Base-by-base conservation (phyloP, 2,888 invertebrate species). In the Papilio protenor region DNA sequence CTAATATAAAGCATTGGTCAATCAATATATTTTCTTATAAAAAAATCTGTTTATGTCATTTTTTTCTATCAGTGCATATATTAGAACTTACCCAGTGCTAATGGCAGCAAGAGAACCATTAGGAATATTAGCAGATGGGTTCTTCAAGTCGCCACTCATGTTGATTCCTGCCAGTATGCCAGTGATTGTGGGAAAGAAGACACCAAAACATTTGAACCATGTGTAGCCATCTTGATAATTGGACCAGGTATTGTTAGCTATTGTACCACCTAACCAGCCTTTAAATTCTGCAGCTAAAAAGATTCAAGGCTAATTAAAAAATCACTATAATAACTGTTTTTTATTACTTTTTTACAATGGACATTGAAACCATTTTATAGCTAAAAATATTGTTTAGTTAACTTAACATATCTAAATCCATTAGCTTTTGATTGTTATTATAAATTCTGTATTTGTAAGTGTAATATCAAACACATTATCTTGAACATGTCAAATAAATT, bases 141-240 rank as follows among this genome's bases (percentile, higher is more conserved):
- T 97, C 83, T 97, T 96, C 77, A 99, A 95, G 91, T 99, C 99
- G 18, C 99, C 99, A 88, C 99, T 98, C 99, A 99, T 99, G 89
- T 99, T 99, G 84, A 99, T 99, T 52, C 99, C 99, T 10, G 99
- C 98, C 82, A 99, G 94, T 81, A 99, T 98, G 21, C 99, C 99
- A 71, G 99, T 99, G 45, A 99, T 98, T 0, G 99, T 99, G 18
- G 99, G 99, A 90, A 99, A 99, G 92, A 99, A 99, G 2, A 99
- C 98, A 49, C 99, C 99, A 92, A 99, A 99, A 61, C 99, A 98
- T 74, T 97, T 97, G 92, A 99, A 99, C 98, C 99, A 99, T 79
- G 97, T 97, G 85, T 98, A 97, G 12, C 96, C 97, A 76, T 97
- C 96, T 75, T 96, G 95, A 91, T 98, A 99, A 75, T 96, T 95